These are phyloP conservation scores for Orchestes rusci DNA, from an alignment of 2,888 invertebrate species.

Conservation along the genomic window DNA sequence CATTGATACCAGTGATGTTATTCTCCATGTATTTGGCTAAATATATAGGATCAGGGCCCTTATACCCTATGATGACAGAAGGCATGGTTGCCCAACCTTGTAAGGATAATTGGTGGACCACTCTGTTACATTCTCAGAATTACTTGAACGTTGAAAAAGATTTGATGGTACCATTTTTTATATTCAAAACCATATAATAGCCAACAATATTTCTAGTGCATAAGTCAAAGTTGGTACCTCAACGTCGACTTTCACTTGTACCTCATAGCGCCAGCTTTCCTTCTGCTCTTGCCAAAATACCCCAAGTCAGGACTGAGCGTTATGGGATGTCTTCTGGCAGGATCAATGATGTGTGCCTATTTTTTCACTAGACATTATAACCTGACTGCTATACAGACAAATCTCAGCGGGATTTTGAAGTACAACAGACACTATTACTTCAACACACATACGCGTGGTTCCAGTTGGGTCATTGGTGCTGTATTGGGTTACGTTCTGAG, in stretches of 20 bases:
- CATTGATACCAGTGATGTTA: conserved; percentile 43
- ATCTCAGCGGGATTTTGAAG: conserved; percentile 14
- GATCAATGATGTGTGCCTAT: conserved; percentile 20
- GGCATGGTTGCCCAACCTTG: conserved; percentile 20
- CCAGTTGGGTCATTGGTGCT: conserved; percentile 29
- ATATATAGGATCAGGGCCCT: conserved; percentile 45
- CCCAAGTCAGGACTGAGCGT: conserved; percentile 27
- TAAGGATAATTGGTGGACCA: conserved; percentile 30
- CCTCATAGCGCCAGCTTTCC: conserved; percentile 38
- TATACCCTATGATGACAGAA: conserved; percentile 38
- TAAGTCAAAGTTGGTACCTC: conserved; percentile 49
- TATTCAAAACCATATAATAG: too few relatives aligned
- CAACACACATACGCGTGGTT: conserved; percentile 26
- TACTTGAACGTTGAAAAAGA: too few relatives aligned
- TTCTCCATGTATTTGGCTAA: conserved; percentile 43
- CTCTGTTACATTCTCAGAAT: conserved; percentile 30
- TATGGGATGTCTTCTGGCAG: conserved; percentile 18
- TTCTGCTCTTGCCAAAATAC: conserved; percentile 45
- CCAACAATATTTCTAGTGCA: conserved; percentile 13
- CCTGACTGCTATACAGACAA: conserved; percentile 23
- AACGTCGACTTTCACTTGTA: conserved; percentile 49
- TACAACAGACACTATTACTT: conserved; percentile 25
- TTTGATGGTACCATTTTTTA: too few relatives aligned
- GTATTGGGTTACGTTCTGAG: conserved; percentile 27
- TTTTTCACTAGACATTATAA: conserved; percentile 24